Evolutionary conservation across 64 coral and sea anemone species (phyloP).

Genomic region (Exaiptasia diaphana): DNA sequence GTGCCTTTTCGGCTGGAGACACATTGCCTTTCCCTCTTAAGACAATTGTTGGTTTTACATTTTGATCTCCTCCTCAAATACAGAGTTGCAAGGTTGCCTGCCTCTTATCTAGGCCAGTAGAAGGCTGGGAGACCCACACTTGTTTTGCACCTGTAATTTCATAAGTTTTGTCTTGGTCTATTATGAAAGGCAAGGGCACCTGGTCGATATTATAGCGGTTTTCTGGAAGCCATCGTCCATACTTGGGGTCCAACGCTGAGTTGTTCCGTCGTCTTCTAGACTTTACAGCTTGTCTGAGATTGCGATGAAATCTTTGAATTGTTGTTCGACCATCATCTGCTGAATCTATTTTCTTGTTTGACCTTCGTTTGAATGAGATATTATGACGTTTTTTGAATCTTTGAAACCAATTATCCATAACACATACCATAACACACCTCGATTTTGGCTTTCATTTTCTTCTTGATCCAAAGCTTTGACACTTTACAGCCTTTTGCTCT

Average conservation of each 20-base stretch:
- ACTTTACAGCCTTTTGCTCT: conserved; percentile 53
- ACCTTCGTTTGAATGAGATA: conserved; percentile 42
- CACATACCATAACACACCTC: conserved; percentile 24
- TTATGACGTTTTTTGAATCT: conserved; percentile 51
- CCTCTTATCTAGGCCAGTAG: conserved; percentile 23
- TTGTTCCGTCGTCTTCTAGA: conserved; percentile 43
- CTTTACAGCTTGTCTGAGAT: conserved; percentile 49
- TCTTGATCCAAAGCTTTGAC: conserved; percentile 62
- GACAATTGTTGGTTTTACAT: conserved; percentile 52
- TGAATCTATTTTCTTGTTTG: conserved; percentile 46
- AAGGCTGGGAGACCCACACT: conserved; percentile 32
- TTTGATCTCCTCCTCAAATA: conserved; percentile 19
- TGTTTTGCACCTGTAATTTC: conserved; percentile 3
- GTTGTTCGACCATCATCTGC: conserved; percentile 49
- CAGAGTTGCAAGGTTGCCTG: background rate
- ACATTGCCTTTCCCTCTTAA: conserved; percentile 67
- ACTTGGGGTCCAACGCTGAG: background rate
- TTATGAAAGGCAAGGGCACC: conserved; percentile 16
- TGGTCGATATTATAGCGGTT: conserved; percentile 22
- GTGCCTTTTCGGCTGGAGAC: conserved; percentile 5
- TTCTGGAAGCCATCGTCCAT: conserved; percentile 12
- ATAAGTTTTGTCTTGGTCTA: conserved; percentile 29
- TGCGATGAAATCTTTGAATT: conserved; percentile 55
- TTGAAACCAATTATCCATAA: conserved; percentile 52
- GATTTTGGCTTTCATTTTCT: conserved; percentile 54